Evolutionary conservation across 2,113 vertebrate species (phyloP), one percentile per base, ranked within the genome.

Genomic region (Cynopterus brachyotis): DNA sequence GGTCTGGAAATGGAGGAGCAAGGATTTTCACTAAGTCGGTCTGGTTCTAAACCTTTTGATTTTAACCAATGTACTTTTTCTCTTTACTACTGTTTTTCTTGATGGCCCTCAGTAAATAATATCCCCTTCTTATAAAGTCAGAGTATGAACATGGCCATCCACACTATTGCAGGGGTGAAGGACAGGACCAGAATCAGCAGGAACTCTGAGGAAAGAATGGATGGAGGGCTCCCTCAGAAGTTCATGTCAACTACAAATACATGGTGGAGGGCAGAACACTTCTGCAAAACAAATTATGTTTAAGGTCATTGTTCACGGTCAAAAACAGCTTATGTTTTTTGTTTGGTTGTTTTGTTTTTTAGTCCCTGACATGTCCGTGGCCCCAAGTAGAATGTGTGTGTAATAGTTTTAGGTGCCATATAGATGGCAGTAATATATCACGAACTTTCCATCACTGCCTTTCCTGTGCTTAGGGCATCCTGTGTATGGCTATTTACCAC

Each of bases 391-490:
- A 83, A 10, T 66, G 15, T 47, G 19, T 50, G 1, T 32, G 20
- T 7, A 30, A 22, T 2, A 13, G 9, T 64, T 76, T n/a, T 11
- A 66, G 55, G 42, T 59, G 26, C 50, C 35, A 75, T 13, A 2
- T 8, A 80, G 1, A 70, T 12, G 15, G 57, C 45, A 79, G 30
- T 20, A 53, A 19, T 4, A 28, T 9, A 45, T 0, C 60, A 9
- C 47, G 32, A 24, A 22, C 11, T 30, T 55, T 42, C 35, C 35
- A 13, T 67, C 12, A 2, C 37, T 57, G 1, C 4, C 20, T 73
- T 85, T 13, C 50, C 3, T 5, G 6, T 32, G n/a, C 0, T 17
- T 5, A 42, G 12, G 28, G 13, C n/a, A 4, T 2, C 28, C 11
- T 53, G 15, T 66, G 6, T 37, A 20, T 3, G 4, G 22, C 37